A percentile compares a stretch with the other conserved stretches of the same genome.
phyloP scores from a whole-genome alignment of 1,140 invertebrate genomes.

The Bilobella aurantiaca region DNA sequence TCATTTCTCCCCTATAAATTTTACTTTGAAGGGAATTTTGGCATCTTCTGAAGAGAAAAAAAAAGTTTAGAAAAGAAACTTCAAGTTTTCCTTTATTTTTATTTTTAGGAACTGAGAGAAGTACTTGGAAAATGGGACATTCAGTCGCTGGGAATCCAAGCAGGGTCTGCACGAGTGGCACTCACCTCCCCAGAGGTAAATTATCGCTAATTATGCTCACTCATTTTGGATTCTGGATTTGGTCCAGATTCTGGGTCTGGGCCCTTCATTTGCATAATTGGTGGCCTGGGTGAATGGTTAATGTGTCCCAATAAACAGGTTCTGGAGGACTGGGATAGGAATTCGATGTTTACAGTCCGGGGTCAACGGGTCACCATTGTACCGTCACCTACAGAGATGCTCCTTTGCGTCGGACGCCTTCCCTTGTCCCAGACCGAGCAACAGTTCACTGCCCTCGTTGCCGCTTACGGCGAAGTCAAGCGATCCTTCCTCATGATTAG shows the following conservation, averaged over 20 bases:
- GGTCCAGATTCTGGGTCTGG: too few species aligned
- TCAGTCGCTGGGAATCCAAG: slow-evolving; percentile 38
- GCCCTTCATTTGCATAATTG: too few species aligned
- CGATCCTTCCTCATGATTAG: slow-evolving; percentile 48
- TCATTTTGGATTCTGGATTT: too few species aligned
- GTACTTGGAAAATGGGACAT: slow-evolving; percentile 39
- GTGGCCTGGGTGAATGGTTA: neutral
- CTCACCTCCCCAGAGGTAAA: slow-evolving; percentile 39
- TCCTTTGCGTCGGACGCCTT: slow-evolving; percentile 48
- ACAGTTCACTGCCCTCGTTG: slow-evolving; percentile 44
- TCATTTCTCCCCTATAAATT: too few species aligned
- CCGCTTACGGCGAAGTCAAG: slow-evolving; percentile 43
- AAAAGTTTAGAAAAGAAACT: neutral
- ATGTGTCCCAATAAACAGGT: slow-evolving; percentile 22
- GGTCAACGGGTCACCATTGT: slow-evolving; percentile 42
- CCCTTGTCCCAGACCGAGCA: slow-evolving; percentile 44
- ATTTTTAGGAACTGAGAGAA: slow-evolving; percentile 40
- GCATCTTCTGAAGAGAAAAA: too few species aligned
- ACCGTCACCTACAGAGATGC: slow-evolving; percentile 44
- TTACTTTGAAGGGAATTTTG: too few species aligned
- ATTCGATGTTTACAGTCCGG: slow-evolving; percentile 39
- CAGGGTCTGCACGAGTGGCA: slow-evolving; percentile 39
- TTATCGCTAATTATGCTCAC: neutral
- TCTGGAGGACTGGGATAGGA: slow-evolving; percentile 40
- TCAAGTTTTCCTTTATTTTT: neutral